These are phyloP conservation scores for Sarcophaga bullata DNA, from an alignment of 1,140 invertebrate species.

Conservation along the genomic window DNA sequence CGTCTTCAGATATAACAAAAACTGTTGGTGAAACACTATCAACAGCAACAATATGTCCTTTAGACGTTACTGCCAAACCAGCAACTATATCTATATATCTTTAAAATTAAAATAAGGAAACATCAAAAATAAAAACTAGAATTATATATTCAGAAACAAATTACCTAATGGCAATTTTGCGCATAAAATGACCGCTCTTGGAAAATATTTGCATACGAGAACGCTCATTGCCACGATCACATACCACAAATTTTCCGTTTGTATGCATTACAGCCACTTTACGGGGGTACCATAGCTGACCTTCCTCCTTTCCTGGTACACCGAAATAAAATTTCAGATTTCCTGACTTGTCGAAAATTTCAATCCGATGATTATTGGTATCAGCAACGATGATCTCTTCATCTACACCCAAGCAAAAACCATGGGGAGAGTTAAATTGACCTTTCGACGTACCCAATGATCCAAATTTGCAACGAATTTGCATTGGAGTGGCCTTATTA, in stretches of 20 bases:
- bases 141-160: not conserved
- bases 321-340: slow-evolving; percentile 91
- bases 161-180: slow-evolving; percentile 86
- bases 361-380: slow-evolving; percentile 95
- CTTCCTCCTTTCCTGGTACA: slow-evolving; percentile 90
- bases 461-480: slow-evolving; percentile 92
- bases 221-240: slow-evolving; percentile 94
- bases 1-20: slow-evolving; percentile 91
- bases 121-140: not conserved
- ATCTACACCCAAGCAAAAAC: slow-evolving; percentile 93
- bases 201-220: slow-evolving; percentile 97
- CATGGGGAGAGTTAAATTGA: slow-evolving; percentile 96
- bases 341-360: slow-evolving; percentile 92
- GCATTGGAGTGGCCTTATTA: slow-evolving; percentile 82
- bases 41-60: slow-evolving; percentile 95
- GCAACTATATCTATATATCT: slow-evolving; percentile 98
- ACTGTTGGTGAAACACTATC: slow-evolving; percentile 96
- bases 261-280: slow-evolving; percentile 93
- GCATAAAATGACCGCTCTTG: slow-evolving; percentile 86
- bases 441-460: slow-evolving; percentile 89
- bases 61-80: slow-evolving; percentile 88
- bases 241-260: slow-evolving; percentile 92
- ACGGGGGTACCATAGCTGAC: slow-evolving; percentile 95
- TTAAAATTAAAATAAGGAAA: slow-evolving; percentile 16
- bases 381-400: slow-evolving; percentile 96